Percentiles rank a stretch among this genome's conserved stretches.
phyloP scores from a whole-genome alignment of 1,140 invertebrate species.

The Eupeodes corollae region DNA sequence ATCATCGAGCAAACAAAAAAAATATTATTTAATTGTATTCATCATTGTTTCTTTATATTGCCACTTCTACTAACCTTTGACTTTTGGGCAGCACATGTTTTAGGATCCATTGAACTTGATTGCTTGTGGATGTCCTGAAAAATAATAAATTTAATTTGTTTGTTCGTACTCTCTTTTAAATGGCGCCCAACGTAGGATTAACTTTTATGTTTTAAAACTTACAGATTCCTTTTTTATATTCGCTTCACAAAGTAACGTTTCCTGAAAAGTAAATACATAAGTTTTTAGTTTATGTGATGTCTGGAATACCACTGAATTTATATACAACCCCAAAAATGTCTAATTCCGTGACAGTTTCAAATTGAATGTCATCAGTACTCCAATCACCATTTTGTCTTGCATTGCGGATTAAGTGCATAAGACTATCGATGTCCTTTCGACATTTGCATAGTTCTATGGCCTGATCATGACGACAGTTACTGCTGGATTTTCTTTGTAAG shows the following conservation, averaged over 20 bases:
- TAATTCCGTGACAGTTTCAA: constrained; percentile 18
- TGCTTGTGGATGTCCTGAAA: neutral
- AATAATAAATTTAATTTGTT: no score
- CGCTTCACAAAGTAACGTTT: no score
- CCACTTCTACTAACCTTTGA: neutral
- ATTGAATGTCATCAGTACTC: constrained; percentile 10
- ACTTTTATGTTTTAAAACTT: no score
- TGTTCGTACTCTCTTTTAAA: no score
- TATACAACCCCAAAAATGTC: no score
- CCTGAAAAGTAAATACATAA: no score
- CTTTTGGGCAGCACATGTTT: neutral
- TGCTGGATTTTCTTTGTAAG: constrained; percentile 2
- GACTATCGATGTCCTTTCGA: constrained; percentile 19
- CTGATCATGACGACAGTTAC: constrained; percentile 3
- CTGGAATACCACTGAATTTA: no score
- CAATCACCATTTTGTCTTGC: constrained; percentile 16
- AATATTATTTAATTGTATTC: neutral
- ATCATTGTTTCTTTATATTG: no score
- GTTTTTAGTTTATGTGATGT: no score
- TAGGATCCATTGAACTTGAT: no score
- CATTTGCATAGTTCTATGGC: constrained; percentile 16
- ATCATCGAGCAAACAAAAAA: neutral
- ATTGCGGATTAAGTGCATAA: constrained; percentile 19
- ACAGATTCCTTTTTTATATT: no score
- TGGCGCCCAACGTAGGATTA: no score